These are phyloP conservation scores for Andrena trimmerana DNA, from an alignment of 2,888 invertebrate species.

Conservation along the genomic window DNA sequence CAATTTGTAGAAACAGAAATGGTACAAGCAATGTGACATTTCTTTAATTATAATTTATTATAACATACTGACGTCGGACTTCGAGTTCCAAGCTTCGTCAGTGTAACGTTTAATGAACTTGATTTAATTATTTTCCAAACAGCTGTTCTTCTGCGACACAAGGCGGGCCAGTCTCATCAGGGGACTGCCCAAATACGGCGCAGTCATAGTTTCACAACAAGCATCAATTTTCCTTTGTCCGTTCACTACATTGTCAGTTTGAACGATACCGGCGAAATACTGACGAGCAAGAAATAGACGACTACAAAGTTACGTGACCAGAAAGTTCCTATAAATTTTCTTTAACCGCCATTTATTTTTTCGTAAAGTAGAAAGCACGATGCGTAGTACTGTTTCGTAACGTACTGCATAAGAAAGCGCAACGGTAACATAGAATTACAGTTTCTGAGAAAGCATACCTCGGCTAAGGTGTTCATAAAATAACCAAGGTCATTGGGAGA, in stretches of 20 bases:
- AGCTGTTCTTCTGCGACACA: conserved; percentile 21
- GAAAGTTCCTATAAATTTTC: not conserved
- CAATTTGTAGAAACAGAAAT: too few species aligned
- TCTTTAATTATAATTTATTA: not conserved
- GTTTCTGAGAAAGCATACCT: conserved; percentile 63
- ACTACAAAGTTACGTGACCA: conserved; percentile 3
- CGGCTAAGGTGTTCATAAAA: conserved; percentile 82
- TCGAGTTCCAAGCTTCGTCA: conserved; percentile 60
- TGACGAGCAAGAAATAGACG: conserved; percentile 31
- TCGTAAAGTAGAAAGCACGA: too few species aligned
- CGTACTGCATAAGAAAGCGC: not conserved
- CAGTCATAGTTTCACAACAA: conserved; percentile 73
- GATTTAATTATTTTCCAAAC: conserved; percentile 66
- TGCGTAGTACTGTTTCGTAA: not conserved
- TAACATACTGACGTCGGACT: conserved; percentile 55
- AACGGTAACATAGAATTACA: not conserved
- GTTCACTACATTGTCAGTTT: conserved; percentile 70
- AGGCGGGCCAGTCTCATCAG: conserved; percentile 72
- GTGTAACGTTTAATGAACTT: conserved; percentile 55
- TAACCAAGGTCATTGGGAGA: conserved; percentile 80
- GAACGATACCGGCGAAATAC: conserved; percentile 77
- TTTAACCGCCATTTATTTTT: too few species aligned
- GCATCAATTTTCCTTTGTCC: conserved; percentile 61
- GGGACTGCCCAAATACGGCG: conserved; percentile 65
- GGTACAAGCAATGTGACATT: too few species aligned